Evolutionary conservation across 1,140 invertebrate genomes (phyloP), one percentile per base, ranked within the genome.

Genomic region (Drosophila auraria): DNA sequence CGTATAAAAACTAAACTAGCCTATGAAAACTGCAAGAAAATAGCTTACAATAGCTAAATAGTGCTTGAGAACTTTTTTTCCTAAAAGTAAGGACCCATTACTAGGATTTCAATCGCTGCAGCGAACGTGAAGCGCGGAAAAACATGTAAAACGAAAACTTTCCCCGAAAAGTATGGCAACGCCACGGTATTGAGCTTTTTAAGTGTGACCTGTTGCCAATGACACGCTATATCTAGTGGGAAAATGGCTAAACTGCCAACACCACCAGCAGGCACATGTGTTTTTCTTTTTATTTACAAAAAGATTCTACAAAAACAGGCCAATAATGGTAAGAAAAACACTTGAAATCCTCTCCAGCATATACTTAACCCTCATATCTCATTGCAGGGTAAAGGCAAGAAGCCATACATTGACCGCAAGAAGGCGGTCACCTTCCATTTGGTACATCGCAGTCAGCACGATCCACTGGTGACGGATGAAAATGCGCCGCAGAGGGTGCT

Each of bases 361-460:
- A 8, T 2, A 30, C n/a, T 33, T 0, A 73, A 12, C 2, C 5
- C 1, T 12, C 3, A 38, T 38, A 23, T 25, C 4, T 40, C 38
- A 20, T 95, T 94, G 25, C 87, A 96, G 96, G 95, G 95, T 0
- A 96, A 96, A 91, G 93, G 94, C 40, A 97, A 96, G 82, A 97
- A 96, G 92, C 97, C 96, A 84, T 99, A 98, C 92, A 98, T 99
- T 87, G 97, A 99, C 89, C 97, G 97, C 82, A 98, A 98, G 87
- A 97, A 97, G 92, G 95, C 97, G 1, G 96, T 98, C 8, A 98
- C 97, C 2, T 99, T 99, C 93, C 96, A 97, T 92, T 93, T 99
- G 62, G 97, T 99, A 11, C 97, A 98, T 92, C 95, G 98, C 91
- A 98, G 97, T 87, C 98, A 99, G 93, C 96, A 96, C 89, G 98